Evolutionary conservation across 2,113 vertebrate species (phyloP).

Genomic region (Centropus unirufus): DNA sequence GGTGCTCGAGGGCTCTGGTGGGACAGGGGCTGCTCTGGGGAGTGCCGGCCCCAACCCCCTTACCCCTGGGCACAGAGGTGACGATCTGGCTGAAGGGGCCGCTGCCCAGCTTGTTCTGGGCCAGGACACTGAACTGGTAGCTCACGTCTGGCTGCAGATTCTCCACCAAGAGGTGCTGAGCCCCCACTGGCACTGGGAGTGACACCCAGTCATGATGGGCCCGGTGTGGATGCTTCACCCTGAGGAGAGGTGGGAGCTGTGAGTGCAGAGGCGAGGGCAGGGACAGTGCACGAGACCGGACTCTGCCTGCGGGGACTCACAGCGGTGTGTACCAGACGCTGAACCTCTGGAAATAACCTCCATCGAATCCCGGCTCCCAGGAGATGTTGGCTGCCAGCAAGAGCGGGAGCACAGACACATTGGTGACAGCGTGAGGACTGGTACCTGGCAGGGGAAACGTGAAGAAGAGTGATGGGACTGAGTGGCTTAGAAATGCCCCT

Average conservation of each 20-base stretch:
- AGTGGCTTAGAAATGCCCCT: neutral
- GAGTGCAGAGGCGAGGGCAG: fast-evolving
- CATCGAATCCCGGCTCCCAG: constrained; percentile 94
- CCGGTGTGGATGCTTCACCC: constrained; percentile 83
- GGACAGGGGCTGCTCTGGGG: neutral
- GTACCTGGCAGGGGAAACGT: constrained; percentile 79
- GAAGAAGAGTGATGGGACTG: neutral
- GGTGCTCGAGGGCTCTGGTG: fast-evolving
- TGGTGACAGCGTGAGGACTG: constrained; percentile 88
- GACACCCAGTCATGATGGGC: constrained; percentile 93
- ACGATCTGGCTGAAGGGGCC: constrained; percentile 96
- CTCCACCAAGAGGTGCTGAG: constrained; percentile 83
- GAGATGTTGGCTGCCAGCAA: constrained; percentile 87
- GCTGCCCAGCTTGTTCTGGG: constrained; percentile 95
- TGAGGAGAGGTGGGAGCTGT: constrained; percentile 20
- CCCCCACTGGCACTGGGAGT: constrained; percentile 84
- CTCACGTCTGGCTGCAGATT: constrained; percentile 83
- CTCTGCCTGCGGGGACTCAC: constrained; percentile 50
- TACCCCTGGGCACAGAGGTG: constrained; percentile 86
- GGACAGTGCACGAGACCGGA: neutral
- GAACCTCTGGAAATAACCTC: constrained; percentile 93
- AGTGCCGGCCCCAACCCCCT: neutral
- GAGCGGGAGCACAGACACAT: constrained; percentile 80
- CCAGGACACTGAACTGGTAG: constrained; percentile 95
- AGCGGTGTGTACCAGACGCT: constrained; percentile 89